These are phyloP conservation scores for Telenomus remus DNA, from an alignment of 1,140 invertebrate genomes.

Conservation along the genomic window DNA sequence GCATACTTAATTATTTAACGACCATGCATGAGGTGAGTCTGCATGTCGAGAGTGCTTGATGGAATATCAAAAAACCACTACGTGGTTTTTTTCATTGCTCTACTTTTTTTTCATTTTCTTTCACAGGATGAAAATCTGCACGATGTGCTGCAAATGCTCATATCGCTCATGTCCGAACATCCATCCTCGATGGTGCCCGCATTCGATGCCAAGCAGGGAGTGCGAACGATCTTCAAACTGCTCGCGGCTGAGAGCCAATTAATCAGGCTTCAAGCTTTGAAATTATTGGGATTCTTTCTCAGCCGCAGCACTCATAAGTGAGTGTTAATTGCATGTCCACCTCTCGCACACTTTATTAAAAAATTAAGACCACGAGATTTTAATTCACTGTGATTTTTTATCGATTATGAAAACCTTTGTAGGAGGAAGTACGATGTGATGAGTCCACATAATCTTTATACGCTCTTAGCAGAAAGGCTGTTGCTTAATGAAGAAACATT, in stretches of 20 bases:
- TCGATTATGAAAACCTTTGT: conserved; percentile 56
- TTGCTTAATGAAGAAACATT: conserved; percentile 92
- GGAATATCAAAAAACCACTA: neutral
- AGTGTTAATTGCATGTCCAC: conserved; percentile 62
- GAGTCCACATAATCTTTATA: conserved; percentile 98
- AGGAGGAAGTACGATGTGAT: conserved; percentile 98
- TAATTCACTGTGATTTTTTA: conserved; percentile 9
- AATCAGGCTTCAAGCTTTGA: conserved; percentile 95
- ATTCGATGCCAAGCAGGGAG: conserved; percentile 97
- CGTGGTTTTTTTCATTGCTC: neutral
- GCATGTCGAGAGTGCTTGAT: neutral
- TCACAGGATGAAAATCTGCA: conserved; percentile 97
- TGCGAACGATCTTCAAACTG: conserved; percentile 97
- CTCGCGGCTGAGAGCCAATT: conserved; percentile 95
- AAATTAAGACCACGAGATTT: neutral
- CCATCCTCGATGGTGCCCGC: conserved; percentile 98
- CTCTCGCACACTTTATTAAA: conserved; percentile 1
- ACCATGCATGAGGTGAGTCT: conserved; percentile 92
- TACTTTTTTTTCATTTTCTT: neutral
- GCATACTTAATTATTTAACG: conserved; percentile 97
- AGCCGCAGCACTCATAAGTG: conserved; percentile 96
- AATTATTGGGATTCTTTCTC: conserved; percentile 95
- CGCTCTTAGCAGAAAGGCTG: conserved; percentile 93
- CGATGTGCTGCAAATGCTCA: conserved; percentile 97
- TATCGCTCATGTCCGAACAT: conserved; percentile 97